A percentile compares a stretch with the other conserved stretches of the same genome.
These are phyloP conservation scores for Epinephelus lanceolatus DNA, from an alignment of 2,113 vertebrate species.

Conservation along the genomic window DNA sequence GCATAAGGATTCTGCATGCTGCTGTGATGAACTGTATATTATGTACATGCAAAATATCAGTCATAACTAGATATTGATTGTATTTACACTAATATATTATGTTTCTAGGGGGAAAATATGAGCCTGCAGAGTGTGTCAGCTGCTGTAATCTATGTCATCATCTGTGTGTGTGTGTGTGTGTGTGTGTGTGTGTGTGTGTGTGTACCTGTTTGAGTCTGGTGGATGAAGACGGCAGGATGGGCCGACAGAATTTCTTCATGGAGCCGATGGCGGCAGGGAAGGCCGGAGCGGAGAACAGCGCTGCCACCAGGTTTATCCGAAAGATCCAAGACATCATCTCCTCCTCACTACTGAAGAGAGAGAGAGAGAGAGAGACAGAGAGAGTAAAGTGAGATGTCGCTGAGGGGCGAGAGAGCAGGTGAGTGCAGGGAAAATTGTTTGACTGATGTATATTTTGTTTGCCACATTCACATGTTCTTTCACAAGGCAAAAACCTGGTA, in stretches of 20 bases:
- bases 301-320: constrained; percentile 95
- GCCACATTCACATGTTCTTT: neutral
- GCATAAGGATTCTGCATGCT: neutral
- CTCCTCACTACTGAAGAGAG: constrained; percentile 89
- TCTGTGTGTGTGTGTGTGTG: neutral
- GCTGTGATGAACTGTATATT: neutral
- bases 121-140: neutral
- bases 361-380: neutral
- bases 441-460: neutral
- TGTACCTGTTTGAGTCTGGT: constrained; percentile 92
- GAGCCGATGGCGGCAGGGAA: constrained; percentile 97
- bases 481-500: neutral
- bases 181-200: neutral
- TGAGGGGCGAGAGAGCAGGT: neutral
- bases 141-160: neutral
- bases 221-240: constrained; percentile 89
- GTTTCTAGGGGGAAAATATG: constrained; percentile 2
- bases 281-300: constrained; percentile 95
- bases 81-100: neutral
- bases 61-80: neutral
- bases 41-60: neutral
- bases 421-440: neutral
- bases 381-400: neutral
- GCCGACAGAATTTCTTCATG: constrained; percentile 97
- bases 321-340: constrained; percentile 99